Conservation (phyloP, 1,140 invertebrate genomes). For the Eumaeus atala region DNA sequence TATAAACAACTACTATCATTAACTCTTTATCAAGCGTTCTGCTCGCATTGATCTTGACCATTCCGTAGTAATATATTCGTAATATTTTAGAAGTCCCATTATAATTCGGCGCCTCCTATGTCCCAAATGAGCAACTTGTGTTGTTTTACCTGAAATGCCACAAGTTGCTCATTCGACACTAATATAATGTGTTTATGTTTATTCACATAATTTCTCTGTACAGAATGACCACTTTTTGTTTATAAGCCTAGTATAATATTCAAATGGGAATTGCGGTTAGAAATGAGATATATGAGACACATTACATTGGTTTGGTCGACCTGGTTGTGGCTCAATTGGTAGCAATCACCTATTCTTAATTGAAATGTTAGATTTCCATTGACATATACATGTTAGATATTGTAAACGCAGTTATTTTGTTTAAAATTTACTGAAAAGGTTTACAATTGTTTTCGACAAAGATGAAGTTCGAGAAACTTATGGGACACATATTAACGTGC, state of each 20-base stretch:
- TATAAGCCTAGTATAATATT: no score
- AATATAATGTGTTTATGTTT: no score
- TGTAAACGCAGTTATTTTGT: neutral
- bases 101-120: no score
- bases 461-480: no score
- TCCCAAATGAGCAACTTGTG: no score
- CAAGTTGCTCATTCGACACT: conserved; percentile 16
- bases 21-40: conserved; percentile 26
- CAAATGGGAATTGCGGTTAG: conserved; percentile 18
- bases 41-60: conserved; percentile 32
- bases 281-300: conserved; percentile 20
- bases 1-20: conserved; percentile 23
- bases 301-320: conserved; percentile 22
- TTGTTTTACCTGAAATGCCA: conserved; percentile 14
- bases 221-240: no score
- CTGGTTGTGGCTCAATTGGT: conserved; percentile 20
- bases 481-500: no score
- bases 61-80: conserved; percentile 19
- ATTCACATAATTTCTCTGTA: no score
- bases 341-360: conserved; percentile 2
- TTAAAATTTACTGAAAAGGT: no score
- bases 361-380: neutral
- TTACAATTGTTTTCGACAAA: no score
- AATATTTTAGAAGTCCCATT: conserved; percentile 14
- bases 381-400: neutral